These are phyloP conservation scores for Cepaea hortensis DNA, from an alignment of 2,888 invertebrate genomes.

Conservation along the genomic window DNA sequence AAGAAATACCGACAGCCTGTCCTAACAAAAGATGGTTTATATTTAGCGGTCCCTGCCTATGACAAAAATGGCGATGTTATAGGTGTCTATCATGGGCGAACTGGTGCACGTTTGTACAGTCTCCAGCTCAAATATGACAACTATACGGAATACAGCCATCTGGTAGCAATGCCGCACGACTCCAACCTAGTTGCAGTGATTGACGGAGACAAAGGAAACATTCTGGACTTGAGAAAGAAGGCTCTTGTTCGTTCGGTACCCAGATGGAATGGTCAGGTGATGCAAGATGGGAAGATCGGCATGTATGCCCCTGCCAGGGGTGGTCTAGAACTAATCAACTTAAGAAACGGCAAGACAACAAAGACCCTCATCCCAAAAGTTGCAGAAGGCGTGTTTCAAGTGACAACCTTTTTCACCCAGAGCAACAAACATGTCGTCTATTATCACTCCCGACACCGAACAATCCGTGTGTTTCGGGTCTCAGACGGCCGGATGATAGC, in stretches of 20 bases:
- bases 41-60: constrained; percentile 81
- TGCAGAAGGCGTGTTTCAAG: constrained; percentile 97
- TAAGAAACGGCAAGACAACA: constrained; percentile 91
- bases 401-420: constrained; percentile 91
- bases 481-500: constrained; percentile 93
- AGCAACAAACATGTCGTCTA: constrained; percentile 96
- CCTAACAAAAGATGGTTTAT: constrained; percentile 87
- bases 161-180: constrained; percentile 76
- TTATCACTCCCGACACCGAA: constrained; percentile 96
- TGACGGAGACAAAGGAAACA: constrained; percentile 89
- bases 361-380: constrained; percentile 91
- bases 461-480: constrained; percentile 92
- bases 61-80: constrained; percentile 92
- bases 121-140: constrained; percentile 73
- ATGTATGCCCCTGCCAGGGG: constrained; percentile 93
- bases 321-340: constrained; percentile 91
- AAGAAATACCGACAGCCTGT: constrained; percentile 86
- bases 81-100: constrained; percentile 88
- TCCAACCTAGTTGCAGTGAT: constrained; percentile 88
- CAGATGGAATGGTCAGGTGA: constrained; percentile 90
- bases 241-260: constrained; percentile 89
- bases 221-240: constrained; percentile 92
- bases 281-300: constrained; percentile 84
- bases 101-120: constrained; percentile 80
- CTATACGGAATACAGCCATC: constrained; percentile 70